Evolutionary conservation across 2,113 vertebrate species (phyloP).

Genomic region (Eretmochelys imbricata): DNA sequence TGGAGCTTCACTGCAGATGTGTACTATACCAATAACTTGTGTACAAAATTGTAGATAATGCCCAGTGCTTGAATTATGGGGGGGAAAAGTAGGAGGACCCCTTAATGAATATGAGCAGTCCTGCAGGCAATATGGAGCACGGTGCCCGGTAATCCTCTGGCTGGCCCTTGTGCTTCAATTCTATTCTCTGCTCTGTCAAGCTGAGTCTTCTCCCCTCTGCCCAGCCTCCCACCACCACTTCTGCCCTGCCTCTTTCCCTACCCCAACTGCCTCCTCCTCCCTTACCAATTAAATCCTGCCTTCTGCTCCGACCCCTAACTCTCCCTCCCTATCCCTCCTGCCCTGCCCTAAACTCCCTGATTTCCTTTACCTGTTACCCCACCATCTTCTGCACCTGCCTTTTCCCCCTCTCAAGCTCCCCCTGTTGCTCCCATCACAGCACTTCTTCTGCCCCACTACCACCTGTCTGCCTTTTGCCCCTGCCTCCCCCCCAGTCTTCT

Average conservation of each 20-base stretch:
- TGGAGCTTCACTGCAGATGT: neutral
- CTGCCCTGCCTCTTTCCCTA: neutral
- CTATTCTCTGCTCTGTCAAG: neutral
- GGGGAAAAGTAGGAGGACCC: accelerated
- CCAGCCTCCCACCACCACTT: neutral
- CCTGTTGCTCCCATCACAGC: neutral
- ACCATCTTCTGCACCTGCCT: neutral
- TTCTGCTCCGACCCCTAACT: neutral
- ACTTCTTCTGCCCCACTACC: neutral
- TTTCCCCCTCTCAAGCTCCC: neutral
- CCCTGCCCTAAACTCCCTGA: neutral
- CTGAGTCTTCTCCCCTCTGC: neutral
- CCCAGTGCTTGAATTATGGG: neutral
- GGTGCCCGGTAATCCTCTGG: neutral
- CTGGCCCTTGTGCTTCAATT: too few relatives aligned
- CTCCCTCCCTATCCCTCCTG: neutral
- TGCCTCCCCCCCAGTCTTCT: neutral
- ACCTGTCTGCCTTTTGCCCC: neutral
- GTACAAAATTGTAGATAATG: neutral
- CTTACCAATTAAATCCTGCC: neutral
- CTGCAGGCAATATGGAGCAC: neutral
- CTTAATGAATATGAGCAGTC: neutral
- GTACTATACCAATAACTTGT: neutral
- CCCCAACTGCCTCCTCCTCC: too few relatives aligned
- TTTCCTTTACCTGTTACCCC: neutral